Evolutionary conservation across 2,113 vertebrate genomes (phyloP).

Genomic region (Epinephelus fuscoguttatus): DNA sequence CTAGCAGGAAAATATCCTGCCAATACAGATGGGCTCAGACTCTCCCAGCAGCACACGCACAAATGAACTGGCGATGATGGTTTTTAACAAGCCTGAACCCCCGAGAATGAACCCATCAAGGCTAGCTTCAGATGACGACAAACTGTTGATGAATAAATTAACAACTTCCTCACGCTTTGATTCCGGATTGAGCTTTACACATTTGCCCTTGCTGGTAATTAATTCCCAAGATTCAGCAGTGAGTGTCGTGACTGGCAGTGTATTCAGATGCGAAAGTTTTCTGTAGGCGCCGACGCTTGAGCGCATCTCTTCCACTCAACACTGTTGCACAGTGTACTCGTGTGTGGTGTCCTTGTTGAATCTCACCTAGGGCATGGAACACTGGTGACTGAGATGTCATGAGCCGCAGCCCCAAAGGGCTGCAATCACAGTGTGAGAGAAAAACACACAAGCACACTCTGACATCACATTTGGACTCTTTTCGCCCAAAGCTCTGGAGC

Average conservation of each 20-base stretch:
- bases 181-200: conserved; percentile 37
- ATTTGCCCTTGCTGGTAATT: conserved; percentile 69
- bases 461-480: conserved; percentile 15
- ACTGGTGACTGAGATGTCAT: conserved; percentile 50
- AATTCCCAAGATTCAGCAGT: conserved; percentile 61
- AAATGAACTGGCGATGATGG: conserved; percentile 31
- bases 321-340: neutral
- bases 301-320: conserved; percentile 20
- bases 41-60: conserved; percentile 19
- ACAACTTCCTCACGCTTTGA: conserved; percentile 46
- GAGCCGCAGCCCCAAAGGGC: conserved; percentile 33
- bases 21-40: neutral
- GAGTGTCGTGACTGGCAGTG: conserved; percentile 33
- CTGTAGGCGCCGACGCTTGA: neutral
- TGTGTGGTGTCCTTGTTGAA: conserved; percentile 27
- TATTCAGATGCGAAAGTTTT: conserved; percentile 20
- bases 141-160: conserved; percentile 70
- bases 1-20: conserved; percentile 59
- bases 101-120: conserved; percentile 32
- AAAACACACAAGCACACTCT: conserved; percentile 21
- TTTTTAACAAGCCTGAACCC: conserved; percentile 11
- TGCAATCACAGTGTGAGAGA: conserved; percentile 16
- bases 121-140: conserved; percentile 28
- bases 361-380: conserved; percentile 10
- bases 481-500: conserved; percentile 4